These are phyloP conservation scores for Carollia perspicillata DNA, from an alignment of 2,113 vertebrate genomes.

Conservation along the genomic window DNA sequence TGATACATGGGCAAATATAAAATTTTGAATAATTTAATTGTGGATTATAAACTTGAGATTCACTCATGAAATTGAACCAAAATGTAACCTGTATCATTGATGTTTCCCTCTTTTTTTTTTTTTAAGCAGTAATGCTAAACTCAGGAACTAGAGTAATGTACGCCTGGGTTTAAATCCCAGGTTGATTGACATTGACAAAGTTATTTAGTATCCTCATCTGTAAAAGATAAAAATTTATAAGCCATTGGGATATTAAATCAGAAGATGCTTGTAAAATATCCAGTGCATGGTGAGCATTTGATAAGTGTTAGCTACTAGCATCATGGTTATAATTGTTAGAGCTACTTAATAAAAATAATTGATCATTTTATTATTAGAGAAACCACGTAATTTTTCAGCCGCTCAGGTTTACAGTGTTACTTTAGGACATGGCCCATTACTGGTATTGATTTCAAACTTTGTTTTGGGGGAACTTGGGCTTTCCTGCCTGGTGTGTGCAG, in stretches of 20 bases:
- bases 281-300: background rate
- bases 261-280: background rate
- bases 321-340: background rate
- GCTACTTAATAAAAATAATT: conserved; percentile 12
- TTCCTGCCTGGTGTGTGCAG: background rate
- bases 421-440: background rate
- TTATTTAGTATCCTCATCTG: background rate
- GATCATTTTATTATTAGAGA: background rate
- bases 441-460: background rate
- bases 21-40: conserved; percentile 7
- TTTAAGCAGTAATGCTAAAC: background rate
- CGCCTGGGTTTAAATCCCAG: background rate
- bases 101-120: background rate
- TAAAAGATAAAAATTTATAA: background rate
- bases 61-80: background rate
- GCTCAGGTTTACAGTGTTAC: background rate
- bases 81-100: background rate
- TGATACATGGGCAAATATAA: background rate
- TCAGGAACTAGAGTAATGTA: background rate
- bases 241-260: background rate
- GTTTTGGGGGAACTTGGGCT: background rate
- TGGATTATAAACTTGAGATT: background rate
- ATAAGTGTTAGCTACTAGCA: background rate
- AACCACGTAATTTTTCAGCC: background rate
- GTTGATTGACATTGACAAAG: background rate